Evolutionary conservation across 2,888 invertebrate genomes (phyloP).

Genomic region (Patella caerulea): DNA sequence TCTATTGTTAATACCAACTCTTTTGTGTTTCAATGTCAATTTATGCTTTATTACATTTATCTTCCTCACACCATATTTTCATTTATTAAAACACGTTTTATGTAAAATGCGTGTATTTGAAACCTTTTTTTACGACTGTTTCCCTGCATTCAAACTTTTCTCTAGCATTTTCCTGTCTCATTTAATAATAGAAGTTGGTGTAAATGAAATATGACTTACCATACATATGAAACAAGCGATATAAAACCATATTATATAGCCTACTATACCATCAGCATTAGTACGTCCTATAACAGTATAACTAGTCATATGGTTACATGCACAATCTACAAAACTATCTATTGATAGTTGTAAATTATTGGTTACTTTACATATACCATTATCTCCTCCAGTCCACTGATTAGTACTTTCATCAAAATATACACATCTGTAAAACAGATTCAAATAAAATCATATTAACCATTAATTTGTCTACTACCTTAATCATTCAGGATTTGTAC

Average conservation of each 20-base stretch:
- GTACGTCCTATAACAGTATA: constrained; percentile 63
- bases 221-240: constrained; percentile 66
- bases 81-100: too few relatives aligned
- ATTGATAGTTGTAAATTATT: constrained; percentile 61
- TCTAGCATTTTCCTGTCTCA: too few relatives aligned
- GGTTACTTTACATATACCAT: constrained; percentile 56
- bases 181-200: too few relatives aligned
- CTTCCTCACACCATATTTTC: too few relatives aligned
- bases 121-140: too few relatives aligned
- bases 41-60: too few relatives aligned
- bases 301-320: constrained; percentile 66
- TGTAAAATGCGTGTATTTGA: too few relatives aligned
- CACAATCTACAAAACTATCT: constrained; percentile 66
- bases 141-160: too few relatives aligned
- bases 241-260: constrained; percentile 67
- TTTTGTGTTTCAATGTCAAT: too few relatives aligned
- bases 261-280: constrained; percentile 53
- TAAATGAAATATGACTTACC: constrained; percentile 46
- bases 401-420: constrained; percentile 58
- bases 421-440: constrained; percentile 56
- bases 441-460: not conserved
- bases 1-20: too few relatives aligned
- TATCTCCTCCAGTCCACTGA: constrained; percentile 54
- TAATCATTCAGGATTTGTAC: too few relatives aligned
- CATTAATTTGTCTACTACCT: too few relatives aligned